Evolutionary conservation across 2,113 vertebrate genomes (phyloP).

Genomic region (Phylloscopus trochilus): DNA sequence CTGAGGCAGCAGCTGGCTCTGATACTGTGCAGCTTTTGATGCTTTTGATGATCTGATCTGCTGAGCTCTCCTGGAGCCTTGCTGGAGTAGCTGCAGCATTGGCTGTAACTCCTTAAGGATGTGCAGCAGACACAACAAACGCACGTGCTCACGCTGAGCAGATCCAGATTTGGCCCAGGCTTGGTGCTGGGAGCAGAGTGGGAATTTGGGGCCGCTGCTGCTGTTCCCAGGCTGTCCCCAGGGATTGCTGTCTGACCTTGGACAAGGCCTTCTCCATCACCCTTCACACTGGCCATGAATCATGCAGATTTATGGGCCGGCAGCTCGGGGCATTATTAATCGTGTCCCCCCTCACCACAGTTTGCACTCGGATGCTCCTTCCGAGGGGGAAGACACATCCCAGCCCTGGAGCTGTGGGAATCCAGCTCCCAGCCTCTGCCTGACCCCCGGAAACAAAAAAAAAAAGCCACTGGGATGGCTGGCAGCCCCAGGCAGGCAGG

Average conservation of each 20-base stretch:
- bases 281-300: not conserved
- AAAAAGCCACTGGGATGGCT: not conserved
- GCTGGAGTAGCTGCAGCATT: not conserved
- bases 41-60: not conserved
- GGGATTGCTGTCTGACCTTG: slow-evolving; percentile 34
- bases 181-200: not conserved
- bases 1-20: not conserved
- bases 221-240: slow-evolving; percentile 1
- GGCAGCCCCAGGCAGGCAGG: not conserved
- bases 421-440: not conserved
- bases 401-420: not conserved
- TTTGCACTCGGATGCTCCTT: not conserved
- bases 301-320: not conserved
- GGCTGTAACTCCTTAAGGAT: not conserved
- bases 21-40: not conserved
- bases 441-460: not conserved
- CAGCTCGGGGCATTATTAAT: not conserved
- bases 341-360: not conserved
- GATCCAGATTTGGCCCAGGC: slow-evolving; percentile 1
- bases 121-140: slow-evolving; percentile 41
- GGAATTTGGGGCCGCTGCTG: not conserved
- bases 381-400: not conserved
- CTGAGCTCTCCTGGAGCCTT: not conserved
- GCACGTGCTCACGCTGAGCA: not conserved
- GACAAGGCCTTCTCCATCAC: slow-evolving; percentile 38